phyloP scores from a whole-genome alignment of 1,140 invertebrate genomes.

The Samia ricini region DNA sequence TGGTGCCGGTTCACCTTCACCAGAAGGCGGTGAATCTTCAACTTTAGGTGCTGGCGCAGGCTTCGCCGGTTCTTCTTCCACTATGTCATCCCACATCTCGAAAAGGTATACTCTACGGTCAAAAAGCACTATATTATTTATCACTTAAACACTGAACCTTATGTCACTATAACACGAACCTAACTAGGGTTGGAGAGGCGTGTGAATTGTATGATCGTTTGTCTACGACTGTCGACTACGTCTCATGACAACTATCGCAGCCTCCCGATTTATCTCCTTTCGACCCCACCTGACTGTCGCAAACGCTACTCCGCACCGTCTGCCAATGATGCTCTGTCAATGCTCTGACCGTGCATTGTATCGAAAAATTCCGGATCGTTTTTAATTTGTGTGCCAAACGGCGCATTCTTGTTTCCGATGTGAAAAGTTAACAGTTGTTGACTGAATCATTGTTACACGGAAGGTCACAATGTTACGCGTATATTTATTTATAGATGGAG shows the following conservation, averaged over 20 bases:
- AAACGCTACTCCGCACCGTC: slow-evolving; percentile 40
- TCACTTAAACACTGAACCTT: slow-evolving; percentile 29
- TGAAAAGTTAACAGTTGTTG: slow-evolving; percentile 16
- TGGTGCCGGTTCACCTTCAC: slow-evolving; percentile 46
- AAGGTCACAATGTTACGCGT: background rate
- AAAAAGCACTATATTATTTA: slow-evolving; percentile 45
- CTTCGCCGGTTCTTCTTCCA: slow-evolving; percentile 52
- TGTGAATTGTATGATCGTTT: slow-evolving; percentile 66
- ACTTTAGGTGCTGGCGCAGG: slow-evolving; percentile 33
- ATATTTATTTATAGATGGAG: background rate
- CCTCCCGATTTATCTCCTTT: slow-evolving; percentile 71
- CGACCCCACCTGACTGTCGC: slow-evolving; percentile 70
- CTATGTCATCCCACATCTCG: slow-evolving; percentile 71
- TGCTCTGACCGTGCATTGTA: slow-evolving; percentile 59
- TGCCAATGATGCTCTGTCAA: slow-evolving; percentile 76
- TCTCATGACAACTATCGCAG: slow-evolving; percentile 41
- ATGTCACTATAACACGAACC: slow-evolving; percentile 48
- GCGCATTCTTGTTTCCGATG: slow-evolving; percentile 45
- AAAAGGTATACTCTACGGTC: slow-evolving; percentile 47
- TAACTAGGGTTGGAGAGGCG: slow-evolving; percentile 57
- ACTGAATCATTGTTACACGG: slow-evolving; percentile 10
- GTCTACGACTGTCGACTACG: slow-evolving; percentile 58
- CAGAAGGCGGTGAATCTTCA: slow-evolving; percentile 35
- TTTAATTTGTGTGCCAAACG: slow-evolving; percentile 62
- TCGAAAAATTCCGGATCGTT: slow-evolving; percentile 50